phyloP scores from a whole-genome alignment of 2,113 vertebrate species.

The Hydropotes inermis region DNA sequence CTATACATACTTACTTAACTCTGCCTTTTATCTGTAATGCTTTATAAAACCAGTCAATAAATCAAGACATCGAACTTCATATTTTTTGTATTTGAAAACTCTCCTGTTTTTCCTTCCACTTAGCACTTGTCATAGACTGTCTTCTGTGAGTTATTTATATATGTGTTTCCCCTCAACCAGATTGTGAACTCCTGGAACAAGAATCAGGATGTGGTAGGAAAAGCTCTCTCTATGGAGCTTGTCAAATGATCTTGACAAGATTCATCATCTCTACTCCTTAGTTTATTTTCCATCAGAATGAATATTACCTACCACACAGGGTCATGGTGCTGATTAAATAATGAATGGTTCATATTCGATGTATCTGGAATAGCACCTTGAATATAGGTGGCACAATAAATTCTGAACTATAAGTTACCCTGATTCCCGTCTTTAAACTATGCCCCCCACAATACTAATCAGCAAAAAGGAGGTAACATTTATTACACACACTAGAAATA shows the following conservation, averaged over 20 bases:
- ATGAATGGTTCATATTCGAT: neutral
- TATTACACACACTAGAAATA: neutral
- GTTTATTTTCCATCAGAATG: neutral
- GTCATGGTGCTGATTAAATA: neutral
- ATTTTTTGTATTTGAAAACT: neutral
- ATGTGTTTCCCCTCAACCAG: neutral
- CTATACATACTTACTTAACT: neutral
- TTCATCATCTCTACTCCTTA: neutral
- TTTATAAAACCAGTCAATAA: conserved; percentile 17
- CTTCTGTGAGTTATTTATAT: neutral
- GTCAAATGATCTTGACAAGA: neutral
- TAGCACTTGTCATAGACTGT: neutral
- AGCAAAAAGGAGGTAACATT: neutral
- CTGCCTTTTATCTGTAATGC: neutral
- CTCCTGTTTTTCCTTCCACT: neutral
- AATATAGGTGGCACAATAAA: neutral
- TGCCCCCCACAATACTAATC: neutral
- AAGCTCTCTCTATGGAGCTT: neutral
- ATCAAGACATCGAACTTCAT: neutral
- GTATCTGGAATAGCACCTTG: neutral
- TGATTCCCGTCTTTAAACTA: neutral
- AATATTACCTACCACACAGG: neutral
- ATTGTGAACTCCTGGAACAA: neutral
- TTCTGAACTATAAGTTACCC: neutral
- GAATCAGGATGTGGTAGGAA: neutral